phyloP scores from a whole-genome alignment of 2,888 invertebrate species.

The Byasa hedistus region DNA sequence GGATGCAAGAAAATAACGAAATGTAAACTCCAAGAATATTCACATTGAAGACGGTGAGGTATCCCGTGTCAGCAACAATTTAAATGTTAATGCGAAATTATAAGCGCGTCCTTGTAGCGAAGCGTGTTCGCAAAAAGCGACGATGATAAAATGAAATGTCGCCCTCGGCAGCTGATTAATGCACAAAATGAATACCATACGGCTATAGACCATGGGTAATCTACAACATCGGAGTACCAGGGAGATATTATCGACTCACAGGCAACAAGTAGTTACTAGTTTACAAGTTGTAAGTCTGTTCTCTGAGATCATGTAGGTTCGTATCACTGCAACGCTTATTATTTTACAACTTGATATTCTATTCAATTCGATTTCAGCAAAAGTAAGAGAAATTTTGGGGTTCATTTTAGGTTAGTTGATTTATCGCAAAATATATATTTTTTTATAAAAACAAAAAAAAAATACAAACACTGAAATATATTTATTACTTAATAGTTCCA shows the following conservation, averaged over 20 bases:
- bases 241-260: not conserved
- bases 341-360: too few relatives aligned
- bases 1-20: slow-evolving; percentile 26
- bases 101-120: slow-evolving; percentile 26
- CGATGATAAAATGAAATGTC: slow-evolving; percentile 43
- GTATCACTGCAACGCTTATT: too few relatives aligned
- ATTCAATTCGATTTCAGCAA: too few relatives aligned
- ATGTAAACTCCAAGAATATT: slow-evolving; percentile 26
- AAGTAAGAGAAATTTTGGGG: too few relatives aligned
- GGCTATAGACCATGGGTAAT: slow-evolving; percentile 21
- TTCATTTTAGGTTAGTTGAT: too few relatives aligned
- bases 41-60: slow-evolving; percentile 21
- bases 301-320: too few relatives aligned
- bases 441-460: too few relatives aligned
- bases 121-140: slow-evolving; percentile 33
- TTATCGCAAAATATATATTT: too few relatives aligned
- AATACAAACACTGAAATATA: too few relatives aligned
- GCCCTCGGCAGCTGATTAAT: slow-evolving; percentile 44
- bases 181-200: slow-evolving; percentile 34
- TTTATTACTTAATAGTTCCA: too few relatives aligned
- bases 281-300: too few relatives aligned
- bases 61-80: slow-evolving; percentile 36
- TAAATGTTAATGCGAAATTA: slow-evolving; percentile 38
- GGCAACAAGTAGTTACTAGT: not conserved
- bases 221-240: not conserved